Conservation (phyloP, 2,113 vertebrate genomes). For the Cromileptes altivelis region DNA sequence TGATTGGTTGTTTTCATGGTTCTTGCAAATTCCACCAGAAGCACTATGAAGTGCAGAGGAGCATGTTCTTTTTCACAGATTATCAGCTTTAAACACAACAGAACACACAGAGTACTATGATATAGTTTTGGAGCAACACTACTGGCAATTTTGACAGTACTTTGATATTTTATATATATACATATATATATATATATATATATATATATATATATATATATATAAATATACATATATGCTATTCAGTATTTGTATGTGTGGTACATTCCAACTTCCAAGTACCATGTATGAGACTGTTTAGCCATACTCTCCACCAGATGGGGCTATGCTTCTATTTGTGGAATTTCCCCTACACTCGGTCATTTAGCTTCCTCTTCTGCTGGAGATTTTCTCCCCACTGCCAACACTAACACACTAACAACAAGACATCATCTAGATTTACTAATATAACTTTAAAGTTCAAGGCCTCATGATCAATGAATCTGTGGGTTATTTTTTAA, state of each 20-base stretch:
- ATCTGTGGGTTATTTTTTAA: too few relatives aligned
- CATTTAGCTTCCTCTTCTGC: not conserved
- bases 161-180: not conserved
- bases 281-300: not conserved
- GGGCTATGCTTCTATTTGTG: constrained; percentile 37
- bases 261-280: not conserved
- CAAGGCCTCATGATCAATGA: not conserved
- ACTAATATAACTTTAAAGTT: too few relatives aligned
- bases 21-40: too few relatives aligned
- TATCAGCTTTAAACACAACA: too few relatives aligned
- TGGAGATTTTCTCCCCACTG: not conserved
- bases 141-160: not conserved
- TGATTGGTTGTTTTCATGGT: too few relatives aligned
- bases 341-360: not conserved
- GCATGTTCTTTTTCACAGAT: too few relatives aligned
- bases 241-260: not conserved
- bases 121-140: not conserved
- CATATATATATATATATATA: too few relatives aligned
- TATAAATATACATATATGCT: too few relatives aligned
- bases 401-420: not conserved
- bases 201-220: too few relatives aligned
- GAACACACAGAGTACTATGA: not conserved
- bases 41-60: too few relatives aligned
- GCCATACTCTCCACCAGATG: constrained; percentile 54
- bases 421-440: too few relatives aligned